Percentiles rank a stretch among this genome's conserved stretches.
phyloP scores from a whole-genome alignment of 2,113 vertebrate genomes.

The Cephalopholis sonnerati region DNA sequence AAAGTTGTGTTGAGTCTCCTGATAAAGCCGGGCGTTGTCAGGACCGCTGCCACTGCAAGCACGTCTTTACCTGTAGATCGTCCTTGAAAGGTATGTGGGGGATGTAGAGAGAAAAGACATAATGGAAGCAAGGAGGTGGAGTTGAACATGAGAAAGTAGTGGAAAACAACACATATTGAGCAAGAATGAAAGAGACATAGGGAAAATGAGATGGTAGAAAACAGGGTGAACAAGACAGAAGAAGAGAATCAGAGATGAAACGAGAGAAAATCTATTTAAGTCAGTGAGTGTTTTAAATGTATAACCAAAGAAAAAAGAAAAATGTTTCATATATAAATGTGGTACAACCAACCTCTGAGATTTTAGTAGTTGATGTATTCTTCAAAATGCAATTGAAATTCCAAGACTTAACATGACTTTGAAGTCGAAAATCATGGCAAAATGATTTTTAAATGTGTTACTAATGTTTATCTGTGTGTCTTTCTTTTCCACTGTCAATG shows the following conservation, averaged over 20 bases:
- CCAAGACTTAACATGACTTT: no score
- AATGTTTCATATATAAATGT: no score
- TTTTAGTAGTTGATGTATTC: no score
- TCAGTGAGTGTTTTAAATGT: not conserved
- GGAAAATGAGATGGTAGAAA: not conserved
- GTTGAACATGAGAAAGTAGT: not conserved
- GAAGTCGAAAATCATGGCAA: no score
- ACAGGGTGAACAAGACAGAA: not conserved
- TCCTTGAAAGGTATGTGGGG: constrained; percentile 4
- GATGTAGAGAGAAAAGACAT: not conserved
- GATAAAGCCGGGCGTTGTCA: constrained; percentile 29
- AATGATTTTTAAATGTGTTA: no score
- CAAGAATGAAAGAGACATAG: not conserved
- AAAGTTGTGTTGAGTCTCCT: constrained; percentile 48
- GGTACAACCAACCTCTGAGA: no score
- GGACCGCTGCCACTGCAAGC: constrained; percentile 14
- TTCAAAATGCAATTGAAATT: no score
- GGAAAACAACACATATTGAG: not conserved
- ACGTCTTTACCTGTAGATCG: constrained; percentile 9
- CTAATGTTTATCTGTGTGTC: no score
- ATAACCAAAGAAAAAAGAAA: not conserved
- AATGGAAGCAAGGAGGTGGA: not conserved
- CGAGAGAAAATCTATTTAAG: not conserved
- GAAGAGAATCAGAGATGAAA: not conserved
- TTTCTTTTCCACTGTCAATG: no score